A percentile compares a stretch with the other conserved stretches of the same genome.
phyloP scores from a whole-genome alignment of 2,113 vertebrate species.

The Chloropsis hardwickii region DNA sequence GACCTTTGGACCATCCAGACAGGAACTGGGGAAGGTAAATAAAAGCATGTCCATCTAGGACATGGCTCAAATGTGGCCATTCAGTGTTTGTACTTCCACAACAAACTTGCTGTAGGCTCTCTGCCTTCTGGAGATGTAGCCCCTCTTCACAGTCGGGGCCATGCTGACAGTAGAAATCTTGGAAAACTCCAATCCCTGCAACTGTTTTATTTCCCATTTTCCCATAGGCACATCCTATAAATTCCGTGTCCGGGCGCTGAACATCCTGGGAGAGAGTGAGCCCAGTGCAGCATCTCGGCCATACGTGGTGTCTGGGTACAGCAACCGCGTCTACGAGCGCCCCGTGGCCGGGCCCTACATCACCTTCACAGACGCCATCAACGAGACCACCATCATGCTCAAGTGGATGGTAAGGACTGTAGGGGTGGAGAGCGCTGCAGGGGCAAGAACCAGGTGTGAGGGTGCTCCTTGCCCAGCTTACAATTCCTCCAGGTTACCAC shows the following conservation, averaged over 20 bases:
- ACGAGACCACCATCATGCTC: slow-evolving; percentile 94
- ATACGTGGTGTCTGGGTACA: slow-evolving; percentile 86
- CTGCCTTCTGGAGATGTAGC: neutral
- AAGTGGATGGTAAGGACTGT: slow-evolving; percentile 90
- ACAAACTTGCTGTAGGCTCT: neutral
- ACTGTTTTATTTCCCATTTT: neutral
- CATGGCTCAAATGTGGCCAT: neutral
- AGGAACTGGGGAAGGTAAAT: neutral
- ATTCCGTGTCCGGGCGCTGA: slow-evolving; percentile 92
- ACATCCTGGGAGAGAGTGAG: slow-evolving; percentile 91
- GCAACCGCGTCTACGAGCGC: slow-evolving; percentile 81
- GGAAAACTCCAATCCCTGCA: neutral
- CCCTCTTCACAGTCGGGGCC: neutral
- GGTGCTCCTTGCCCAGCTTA: neutral
- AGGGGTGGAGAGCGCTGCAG: neutral
- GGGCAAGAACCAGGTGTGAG: neutral
- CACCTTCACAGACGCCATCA: slow-evolving; percentile 96
- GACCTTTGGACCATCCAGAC: neutral
- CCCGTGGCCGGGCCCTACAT: slow-evolving; percentile 94
- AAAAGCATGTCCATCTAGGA: neutral
- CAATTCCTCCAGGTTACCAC: neutral
- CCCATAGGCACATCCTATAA: slow-evolving; percentile 88
- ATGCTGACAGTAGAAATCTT: neutral
- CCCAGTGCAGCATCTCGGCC: slow-evolving; percentile 90
- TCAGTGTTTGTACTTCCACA: neutral